Conservation (phyloP, 2,888 invertebrate genomes). For the Heterodera filipjevi region DNA sequence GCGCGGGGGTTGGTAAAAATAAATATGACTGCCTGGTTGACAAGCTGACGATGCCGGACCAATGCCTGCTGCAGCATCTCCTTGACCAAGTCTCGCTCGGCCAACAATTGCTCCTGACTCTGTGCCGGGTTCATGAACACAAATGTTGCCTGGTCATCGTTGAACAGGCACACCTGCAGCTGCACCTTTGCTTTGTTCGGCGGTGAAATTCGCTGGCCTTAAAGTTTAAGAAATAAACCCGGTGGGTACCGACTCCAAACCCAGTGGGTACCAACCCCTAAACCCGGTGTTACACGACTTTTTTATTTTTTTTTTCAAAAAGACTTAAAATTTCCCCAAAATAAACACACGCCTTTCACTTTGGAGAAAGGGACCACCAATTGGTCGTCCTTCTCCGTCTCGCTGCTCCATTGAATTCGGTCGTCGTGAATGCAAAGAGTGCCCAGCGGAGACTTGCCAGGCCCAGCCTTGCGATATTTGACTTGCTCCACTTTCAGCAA, state of each 20-base stretch:
- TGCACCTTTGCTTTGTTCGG: constrained; percentile 97
- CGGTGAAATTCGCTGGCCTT: constrained; percentile 91
- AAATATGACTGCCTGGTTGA: constrained; percentile 25
- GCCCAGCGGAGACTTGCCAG: constrained; percentile 59
- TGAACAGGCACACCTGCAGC: constrained; percentile 90
- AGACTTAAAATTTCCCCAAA: no score
- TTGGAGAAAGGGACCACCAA: constrained; percentile 50
- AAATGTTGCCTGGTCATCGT: constrained; percentile 79
- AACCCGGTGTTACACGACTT: no score
- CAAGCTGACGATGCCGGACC: constrained; percentile 69
- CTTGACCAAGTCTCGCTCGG: constrained; percentile 90
- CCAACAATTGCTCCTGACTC: constrained; percentile 77
- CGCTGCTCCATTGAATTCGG: constrained; percentile 57
- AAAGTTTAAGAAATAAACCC: constrained; percentile 49
- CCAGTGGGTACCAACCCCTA: no score
- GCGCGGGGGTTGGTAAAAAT: no score
- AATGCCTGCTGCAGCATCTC: constrained; percentile 85
- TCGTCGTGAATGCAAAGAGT: constrained; percentile 51
- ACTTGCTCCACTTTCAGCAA: constrained; percentile 47
- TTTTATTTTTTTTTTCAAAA: constrained; percentile 20
- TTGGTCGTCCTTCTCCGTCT: constrained; percentile 46
- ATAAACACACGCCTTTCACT: constrained; percentile 52
- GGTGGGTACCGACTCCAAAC: no score
- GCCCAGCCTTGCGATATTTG: constrained; percentile 57
- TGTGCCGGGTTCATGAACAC: constrained; percentile 91